phyloP scores from a whole-genome alignment of 1,140 invertebrate species.

The Drosophila mayri region DNA sequence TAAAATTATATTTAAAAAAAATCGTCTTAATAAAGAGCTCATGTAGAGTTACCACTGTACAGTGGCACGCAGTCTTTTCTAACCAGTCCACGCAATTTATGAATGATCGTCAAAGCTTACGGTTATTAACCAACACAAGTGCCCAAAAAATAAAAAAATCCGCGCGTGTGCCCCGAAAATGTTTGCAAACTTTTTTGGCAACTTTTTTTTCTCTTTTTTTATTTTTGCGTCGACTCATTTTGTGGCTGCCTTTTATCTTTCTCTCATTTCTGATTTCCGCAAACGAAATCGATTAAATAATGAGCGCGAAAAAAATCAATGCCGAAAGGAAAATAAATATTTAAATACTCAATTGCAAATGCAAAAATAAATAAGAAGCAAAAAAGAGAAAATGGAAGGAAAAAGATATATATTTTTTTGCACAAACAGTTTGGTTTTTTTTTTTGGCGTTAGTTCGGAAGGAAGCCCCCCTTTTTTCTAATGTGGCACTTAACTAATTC shows the following conservation, averaged over 20 bases:
- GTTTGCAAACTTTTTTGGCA: conserved; percentile 59
- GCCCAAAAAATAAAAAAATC: conserved; percentile 9
- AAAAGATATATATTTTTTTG: conserved; percentile 18
- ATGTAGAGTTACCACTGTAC: not conserved
- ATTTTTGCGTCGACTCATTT: conserved; percentile 30
- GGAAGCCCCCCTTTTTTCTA: conserved; percentile 44
- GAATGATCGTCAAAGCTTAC: conserved; percentile 74
- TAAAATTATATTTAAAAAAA: not conserved
- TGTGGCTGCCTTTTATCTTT: conserved; percentile 55
- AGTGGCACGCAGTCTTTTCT: conserved; percentile 14
- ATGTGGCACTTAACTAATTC: conserved; percentile 78
- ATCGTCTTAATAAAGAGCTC: not conserved
- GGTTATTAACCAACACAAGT: conserved; percentile 75
- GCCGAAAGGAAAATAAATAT: conserved; percentile 64
- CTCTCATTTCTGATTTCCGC: conserved; percentile 68
- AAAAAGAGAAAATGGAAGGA: conserved; percentile 20
- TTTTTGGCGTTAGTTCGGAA: conserved; percentile 10
- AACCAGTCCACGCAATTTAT: conserved; percentile 76
- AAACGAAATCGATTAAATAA: conserved; percentile 80
- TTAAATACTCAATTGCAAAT: conserved; percentile 59
- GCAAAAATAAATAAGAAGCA: conserved; percentile 43
- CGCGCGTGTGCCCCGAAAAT: conserved; percentile 54
- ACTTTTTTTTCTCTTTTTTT: conserved; percentile 22
- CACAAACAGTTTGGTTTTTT: conserved; percentile 12
- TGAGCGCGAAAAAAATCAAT: conserved; percentile 47